Conservation (phyloP, 2,113 vertebrate genomes). For the Leucopsar rothschildi region DNA sequence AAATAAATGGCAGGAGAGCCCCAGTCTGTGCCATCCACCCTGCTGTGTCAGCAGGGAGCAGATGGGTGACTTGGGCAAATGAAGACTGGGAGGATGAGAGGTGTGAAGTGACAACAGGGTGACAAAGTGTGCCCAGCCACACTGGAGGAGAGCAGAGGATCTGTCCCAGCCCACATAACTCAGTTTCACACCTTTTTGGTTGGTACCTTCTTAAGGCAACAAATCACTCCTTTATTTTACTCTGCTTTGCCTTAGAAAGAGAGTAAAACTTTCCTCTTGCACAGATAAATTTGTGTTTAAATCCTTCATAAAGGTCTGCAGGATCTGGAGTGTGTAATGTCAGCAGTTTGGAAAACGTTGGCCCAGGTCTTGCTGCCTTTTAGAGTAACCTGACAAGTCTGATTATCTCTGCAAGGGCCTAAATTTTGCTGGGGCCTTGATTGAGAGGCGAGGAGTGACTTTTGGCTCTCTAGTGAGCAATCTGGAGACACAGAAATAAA, state of each 20-base stretch:
- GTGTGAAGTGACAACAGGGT: not conserved
- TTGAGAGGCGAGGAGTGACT: not conserved
- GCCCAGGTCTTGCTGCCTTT: not conserved
- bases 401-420: not conserved
- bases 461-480: conserved; percentile 14
- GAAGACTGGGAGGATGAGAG: not conserved
- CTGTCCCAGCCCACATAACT: not conserved
- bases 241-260: not conserved
- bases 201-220: not conserved
- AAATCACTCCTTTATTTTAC: not conserved
- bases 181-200: not conserved
- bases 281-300: not conserved
- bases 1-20: not conserved
- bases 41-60: not conserved
- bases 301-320: not conserved
- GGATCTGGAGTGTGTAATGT: not conserved
- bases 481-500: not conserved
- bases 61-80: not conserved
- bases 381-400: not conserved
- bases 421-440: not conserved
- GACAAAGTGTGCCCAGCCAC: not conserved
- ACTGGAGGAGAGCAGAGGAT: not conserved
- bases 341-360: not conserved
- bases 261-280: not conserved
- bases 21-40: not conserved